Conservation (phyloP, 2,113 vertebrate genomes). For the Monarcha castaneiventris region DNA sequence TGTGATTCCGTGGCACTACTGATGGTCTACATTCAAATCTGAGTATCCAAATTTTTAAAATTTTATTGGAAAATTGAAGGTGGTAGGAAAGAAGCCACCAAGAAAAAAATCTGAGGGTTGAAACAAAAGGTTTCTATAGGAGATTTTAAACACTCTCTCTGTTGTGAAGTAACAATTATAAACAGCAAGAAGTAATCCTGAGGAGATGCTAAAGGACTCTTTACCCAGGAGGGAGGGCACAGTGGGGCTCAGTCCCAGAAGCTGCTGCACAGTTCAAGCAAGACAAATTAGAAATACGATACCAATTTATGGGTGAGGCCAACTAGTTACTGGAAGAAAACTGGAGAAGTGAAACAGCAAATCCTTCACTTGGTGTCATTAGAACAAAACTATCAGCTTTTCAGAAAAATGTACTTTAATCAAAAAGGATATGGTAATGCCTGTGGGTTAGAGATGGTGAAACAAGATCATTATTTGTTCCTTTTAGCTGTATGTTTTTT, state of each 20-base stretch:
- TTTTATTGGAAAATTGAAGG: background rate
- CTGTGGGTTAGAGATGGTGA: background rate
- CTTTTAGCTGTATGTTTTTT: background rate
- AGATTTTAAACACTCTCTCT: background rate
- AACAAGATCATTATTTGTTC: background rate
- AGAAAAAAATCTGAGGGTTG: background rate
- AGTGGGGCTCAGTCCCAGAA: background rate
- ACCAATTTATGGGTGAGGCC: background rate
- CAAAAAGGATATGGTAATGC: background rate
- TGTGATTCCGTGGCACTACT: background rate
- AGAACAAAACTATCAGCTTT: background rate
- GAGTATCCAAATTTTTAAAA: background rate
- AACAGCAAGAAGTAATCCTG: background rate
- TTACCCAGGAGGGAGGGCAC: background rate
- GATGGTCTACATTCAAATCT: background rate
- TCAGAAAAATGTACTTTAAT: background rate
- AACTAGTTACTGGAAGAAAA: background rate
- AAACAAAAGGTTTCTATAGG: background rate
- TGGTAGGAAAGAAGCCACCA: background rate
- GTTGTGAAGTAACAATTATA: background rate
- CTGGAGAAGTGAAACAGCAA: background rate
- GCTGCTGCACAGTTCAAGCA: background rate
- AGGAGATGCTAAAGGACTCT: background rate
- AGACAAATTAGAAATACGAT: background rate
- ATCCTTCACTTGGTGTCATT: background rate